phyloP scores from a whole-genome alignment of 2,797 vertebrate genomes.

The Somateria mollissima region DNA sequence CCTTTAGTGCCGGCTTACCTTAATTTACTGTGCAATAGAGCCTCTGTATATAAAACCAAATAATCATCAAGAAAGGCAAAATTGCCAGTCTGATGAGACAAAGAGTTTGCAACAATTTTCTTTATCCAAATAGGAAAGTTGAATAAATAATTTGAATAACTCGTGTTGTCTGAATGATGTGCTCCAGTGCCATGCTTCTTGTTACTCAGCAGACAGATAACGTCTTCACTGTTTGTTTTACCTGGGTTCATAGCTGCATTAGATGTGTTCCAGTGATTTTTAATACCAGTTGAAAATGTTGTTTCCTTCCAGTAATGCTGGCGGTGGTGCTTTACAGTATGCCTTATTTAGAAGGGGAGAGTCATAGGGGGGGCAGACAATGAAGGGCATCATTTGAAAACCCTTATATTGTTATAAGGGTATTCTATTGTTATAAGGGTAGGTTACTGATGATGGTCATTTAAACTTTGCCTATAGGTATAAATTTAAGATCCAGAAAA shows the following conservation, averaged over 20 bases:
- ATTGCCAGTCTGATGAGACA: neutral
- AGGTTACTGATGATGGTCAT: neutral
- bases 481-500: neutral
- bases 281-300: neutral
- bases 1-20: neutral
- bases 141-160: neutral
- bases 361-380: neutral
- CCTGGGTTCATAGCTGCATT: neutral
- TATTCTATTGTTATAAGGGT: no score
- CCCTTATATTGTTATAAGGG: neutral
- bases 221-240: neutral
- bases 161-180: neutral
- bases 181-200: neutral
- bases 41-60: neutral
- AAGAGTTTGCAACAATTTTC: neutral
- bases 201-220: neutral
- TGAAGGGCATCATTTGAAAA: neutral
- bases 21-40: constrained; percentile 1
- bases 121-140: neutral
- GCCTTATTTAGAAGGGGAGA: neutral
- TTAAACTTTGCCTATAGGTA: neutral
- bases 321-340: neutral
- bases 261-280: neutral
- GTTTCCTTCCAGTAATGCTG: neutral
- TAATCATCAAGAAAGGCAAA: constrained; percentile 1